phyloP scores from a whole-genome alignment of 2,113 vertebrate species.

The Mellivora capensis region DNA sequence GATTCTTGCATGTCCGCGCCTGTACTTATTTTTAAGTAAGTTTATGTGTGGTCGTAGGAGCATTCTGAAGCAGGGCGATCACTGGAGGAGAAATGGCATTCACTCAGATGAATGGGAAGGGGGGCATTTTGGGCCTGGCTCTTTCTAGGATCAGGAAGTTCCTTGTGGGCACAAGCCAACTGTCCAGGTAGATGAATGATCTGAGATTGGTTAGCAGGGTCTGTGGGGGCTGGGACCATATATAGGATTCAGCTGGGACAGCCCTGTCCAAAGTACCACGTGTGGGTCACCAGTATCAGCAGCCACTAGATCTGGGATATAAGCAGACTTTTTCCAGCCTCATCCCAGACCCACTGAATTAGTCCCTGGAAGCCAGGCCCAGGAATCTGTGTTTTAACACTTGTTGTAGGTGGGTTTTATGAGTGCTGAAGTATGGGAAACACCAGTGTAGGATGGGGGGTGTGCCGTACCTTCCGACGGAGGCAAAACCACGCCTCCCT shows the following conservation, averaged over 20 bases:
- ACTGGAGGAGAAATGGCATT: neutral
- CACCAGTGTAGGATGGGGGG: neutral
- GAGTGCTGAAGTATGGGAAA: neutral
- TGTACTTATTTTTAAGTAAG: constrained; percentile 61
- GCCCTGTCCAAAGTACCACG: neutral
- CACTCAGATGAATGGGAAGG: neutral
- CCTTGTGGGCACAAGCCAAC: neutral
- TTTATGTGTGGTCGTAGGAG: constrained; percentile 46
- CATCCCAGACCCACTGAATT: neutral
- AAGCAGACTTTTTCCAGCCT: neutral
- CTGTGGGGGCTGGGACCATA: neutral
- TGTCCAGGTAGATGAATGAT: neutral
- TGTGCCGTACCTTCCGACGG: neutral
- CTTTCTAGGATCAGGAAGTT: neutral
- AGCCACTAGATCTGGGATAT: neutral
- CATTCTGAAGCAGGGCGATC: constrained; percentile 26
- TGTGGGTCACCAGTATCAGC: neutral
- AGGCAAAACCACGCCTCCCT: neutral
- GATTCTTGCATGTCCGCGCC: constrained; percentile 51
- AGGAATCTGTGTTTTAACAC: neutral
- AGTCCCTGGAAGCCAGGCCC: neutral
- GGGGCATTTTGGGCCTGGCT: neutral
- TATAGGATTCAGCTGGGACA: neutral
- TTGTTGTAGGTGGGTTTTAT: neutral
- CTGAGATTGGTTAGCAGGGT: neutral